Evolutionary conservation across 1,140 invertebrate species (phyloP).

Genomic region (Helicoverpa zea): DNA sequence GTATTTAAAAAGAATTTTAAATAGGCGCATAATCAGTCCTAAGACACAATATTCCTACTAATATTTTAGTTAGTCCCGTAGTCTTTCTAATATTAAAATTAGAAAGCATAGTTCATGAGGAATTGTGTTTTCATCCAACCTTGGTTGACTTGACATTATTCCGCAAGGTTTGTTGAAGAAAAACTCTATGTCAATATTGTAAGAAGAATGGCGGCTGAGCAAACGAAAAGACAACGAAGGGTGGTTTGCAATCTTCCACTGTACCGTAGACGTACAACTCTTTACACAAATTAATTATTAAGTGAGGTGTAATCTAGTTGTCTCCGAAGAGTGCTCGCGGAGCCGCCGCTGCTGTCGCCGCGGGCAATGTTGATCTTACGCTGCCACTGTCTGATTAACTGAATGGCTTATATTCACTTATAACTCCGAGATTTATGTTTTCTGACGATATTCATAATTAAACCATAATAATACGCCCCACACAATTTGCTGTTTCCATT

Average conservation of each 20-base stretch:
- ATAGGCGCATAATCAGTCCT: no score
- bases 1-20: no score
- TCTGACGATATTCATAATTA: constrained; percentile 72
- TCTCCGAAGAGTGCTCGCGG: constrained; percentile 52
- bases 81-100: no score
- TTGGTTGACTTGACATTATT: constrained; percentile 14
- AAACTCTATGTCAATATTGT: constrained; percentile 55
- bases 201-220: constrained; percentile 54
- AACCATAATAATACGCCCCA: constrained; percentile 65
- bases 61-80: no score
- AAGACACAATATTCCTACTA: no score
- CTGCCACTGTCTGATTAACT: constrained; percentile 77
- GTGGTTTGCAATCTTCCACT: constrained; percentile 62
- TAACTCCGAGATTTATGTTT: constrained; percentile 60
- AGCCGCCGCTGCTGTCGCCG: constrained; percentile 51
- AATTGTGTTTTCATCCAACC: not conserved
- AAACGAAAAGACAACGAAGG: constrained; percentile 74
- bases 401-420: constrained; percentile 65
- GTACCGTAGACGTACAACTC: constrained; percentile 72
- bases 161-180: constrained; percentile 27
- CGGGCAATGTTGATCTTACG: constrained; percentile 74
- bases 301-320: constrained; percentile 75
- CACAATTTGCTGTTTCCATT: constrained; percentile 23
- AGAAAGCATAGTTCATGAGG: no score
- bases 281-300: constrained; percentile 83